Percentiles rank a stretch among this genome's conserved stretches.
Conservation (phyloP, 2,113 vertebrate species). For the Callipepla californica region DNA sequence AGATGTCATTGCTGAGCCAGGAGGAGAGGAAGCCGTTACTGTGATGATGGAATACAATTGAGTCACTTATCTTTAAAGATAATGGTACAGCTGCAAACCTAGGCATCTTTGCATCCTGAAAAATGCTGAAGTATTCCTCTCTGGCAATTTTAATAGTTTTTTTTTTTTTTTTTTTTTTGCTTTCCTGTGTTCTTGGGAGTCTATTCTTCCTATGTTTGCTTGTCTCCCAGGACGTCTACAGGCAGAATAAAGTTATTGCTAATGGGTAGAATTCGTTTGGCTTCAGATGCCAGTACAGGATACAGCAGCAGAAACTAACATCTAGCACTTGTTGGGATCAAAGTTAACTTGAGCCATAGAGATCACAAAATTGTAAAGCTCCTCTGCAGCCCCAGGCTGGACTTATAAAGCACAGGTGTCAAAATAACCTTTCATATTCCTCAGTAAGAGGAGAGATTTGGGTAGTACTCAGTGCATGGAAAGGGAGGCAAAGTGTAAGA, state of each 20-base stretch:
- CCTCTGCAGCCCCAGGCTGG: not conserved
- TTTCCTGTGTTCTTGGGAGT: not conserved
- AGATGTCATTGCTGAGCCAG: not conserved
- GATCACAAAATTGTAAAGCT: not conserved
- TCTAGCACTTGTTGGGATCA: not conserved
- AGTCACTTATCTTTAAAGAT: not conserved
- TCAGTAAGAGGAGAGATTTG: not conserved
- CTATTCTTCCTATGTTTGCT: not conserved
- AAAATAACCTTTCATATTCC: not conserved
- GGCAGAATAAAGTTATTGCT: not conserved
- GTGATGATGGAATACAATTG: constrained; percentile 33
- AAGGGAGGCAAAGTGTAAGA: not conserved
- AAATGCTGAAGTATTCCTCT: not conserved
- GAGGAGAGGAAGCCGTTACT: constrained; percentile 53
- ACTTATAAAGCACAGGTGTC: not conserved
- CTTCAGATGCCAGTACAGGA: not conserved
- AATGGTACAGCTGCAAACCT: not conserved
- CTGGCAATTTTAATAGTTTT: not conserved
- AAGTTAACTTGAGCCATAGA: not conserved
- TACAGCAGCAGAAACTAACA: not conserved
- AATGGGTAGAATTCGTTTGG: not conserved
- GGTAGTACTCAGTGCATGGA: not conserved
- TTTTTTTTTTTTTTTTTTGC: not conserved
- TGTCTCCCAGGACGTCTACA: not conserved
- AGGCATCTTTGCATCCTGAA: not conserved